Evolutionary conservation across 37 sponge, comb jelly and placozoan species (phyloP).

Genomic region (Ephydatia muelleri): DNA sequence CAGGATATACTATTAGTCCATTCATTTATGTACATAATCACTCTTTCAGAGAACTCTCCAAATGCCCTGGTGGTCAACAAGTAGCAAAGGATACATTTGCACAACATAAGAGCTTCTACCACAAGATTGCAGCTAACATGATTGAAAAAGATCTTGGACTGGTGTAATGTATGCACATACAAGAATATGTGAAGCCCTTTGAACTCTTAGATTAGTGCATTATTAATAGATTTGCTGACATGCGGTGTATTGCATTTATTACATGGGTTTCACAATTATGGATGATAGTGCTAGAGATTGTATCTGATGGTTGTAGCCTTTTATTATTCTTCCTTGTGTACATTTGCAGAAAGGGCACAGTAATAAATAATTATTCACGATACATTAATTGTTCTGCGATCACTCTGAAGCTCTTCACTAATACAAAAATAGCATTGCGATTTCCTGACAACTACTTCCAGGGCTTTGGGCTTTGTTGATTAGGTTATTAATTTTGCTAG

Average conservation of each 20-base stretch:
- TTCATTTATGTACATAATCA: neutral
- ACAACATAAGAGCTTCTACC: slow-evolving; percentile 47
- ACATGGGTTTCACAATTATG: too few relatives aligned
- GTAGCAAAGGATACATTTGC: slow-evolving; percentile 56
- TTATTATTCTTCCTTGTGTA: too few relatives aligned
- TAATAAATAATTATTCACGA: too few relatives aligned
- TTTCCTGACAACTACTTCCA: neutral
- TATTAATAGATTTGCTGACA: too few relatives aligned
- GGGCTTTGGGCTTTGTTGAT: neutral
- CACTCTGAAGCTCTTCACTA: too few relatives aligned
- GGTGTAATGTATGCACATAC: neutral
- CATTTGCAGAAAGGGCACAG: too few relatives aligned
- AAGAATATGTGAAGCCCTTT: neutral
- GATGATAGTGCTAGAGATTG: too few relatives aligned
- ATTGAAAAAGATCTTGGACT: slow-evolving; percentile 61
- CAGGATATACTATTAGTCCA: neutral
- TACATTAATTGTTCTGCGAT: too few relatives aligned
- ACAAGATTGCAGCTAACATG: slow-evolving; percentile 54
- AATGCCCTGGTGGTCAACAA: slow-evolving; percentile 44
- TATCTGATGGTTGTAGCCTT: too few relatives aligned
- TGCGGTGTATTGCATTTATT: too few relatives aligned
- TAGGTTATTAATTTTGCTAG: neutral
- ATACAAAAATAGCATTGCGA: neutral
- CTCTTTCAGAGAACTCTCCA: slow-evolving; percentile 39
- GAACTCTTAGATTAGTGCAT: too few relatives aligned